Base-by-base conservation (phyloP, 2,113 vertebrate genomes). In the Leuciscus idus region DNA sequence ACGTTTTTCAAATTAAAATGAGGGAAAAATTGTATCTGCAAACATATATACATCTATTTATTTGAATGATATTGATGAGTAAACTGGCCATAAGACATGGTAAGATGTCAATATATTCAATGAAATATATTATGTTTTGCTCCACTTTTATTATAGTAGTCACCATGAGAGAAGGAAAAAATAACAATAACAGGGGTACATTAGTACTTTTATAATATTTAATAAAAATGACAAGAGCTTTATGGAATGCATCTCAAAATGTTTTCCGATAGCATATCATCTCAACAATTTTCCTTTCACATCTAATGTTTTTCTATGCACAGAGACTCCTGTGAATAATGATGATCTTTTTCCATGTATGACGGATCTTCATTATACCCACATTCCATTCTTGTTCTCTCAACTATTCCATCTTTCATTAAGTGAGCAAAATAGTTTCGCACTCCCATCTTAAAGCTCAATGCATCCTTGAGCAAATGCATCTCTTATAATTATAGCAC, bases 341-440 rank as follows among this genome's bases (percentile, higher is more conserved):
- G 50, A 26, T 52, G 12, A 39, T 83, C 62, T 61, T 72, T 23
- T 72, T 72, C n/a, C 50, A 43, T 59, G 21, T 87, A 55, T 85
- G 85, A 85, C 13, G 61, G n/a, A 72, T 83, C 66, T 52, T 83
- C 52, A 61, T 70, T 59, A 72, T 76, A 52, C 87, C 62, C 77
- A n/a, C 84, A 86, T 86, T 73, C 36, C 79, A 77, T 30, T 50
- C 10, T 6, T 0, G 19, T 70, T 72, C 17, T 52, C 21, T 82
- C 50, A 68, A 57, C 78, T 36, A n/a, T 72, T 46, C 43, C 68
- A 85, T 74, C 13, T 76, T 30, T 78, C 62, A 9, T 43, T 33
- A 81, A 74, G 79, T 76, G 62, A 52, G 73, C 83, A 84, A 84
- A 79, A 78, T 57, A 23, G 55, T 36, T 76, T 33, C 62, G 59